These are phyloP conservation scores for Diadegma fenestrale DNA, from an alignment of 2,888 invertebrate species.

Conservation along the genomic window DNA sequence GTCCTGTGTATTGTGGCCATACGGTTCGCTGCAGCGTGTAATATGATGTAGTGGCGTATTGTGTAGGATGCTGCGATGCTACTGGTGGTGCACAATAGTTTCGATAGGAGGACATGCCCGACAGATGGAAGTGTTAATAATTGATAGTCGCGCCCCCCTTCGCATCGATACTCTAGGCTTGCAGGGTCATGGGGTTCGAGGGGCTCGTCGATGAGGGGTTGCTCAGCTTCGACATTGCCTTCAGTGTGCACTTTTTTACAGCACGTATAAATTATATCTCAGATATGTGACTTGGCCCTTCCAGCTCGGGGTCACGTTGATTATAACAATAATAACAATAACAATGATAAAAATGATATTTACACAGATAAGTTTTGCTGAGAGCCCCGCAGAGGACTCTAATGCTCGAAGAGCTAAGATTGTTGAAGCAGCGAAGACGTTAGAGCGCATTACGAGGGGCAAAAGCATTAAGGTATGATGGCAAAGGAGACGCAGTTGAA, in stretches of 20 bases:
- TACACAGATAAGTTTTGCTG: constrained; percentile 31
- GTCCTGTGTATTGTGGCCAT: constrained; percentile 70
- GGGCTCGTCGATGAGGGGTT: constrained; percentile 60
- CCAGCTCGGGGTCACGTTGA: constrained; percentile 1
- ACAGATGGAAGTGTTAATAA: constrained; percentile 85
- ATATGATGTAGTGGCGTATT: constrained; percentile 78
- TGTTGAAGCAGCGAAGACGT: constrained; percentile 53
- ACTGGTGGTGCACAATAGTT: constrained; percentile 57
- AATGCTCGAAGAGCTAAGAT: constrained; percentile 21
- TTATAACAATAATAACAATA: too few relatives aligned
- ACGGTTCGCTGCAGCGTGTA: constrained; percentile 75
- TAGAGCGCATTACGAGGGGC: constrained; percentile 29
- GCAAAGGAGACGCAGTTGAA: constrained; percentile 29
- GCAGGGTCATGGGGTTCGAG: constrained; percentile 57
- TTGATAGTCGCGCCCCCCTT: constrained; percentile 82
- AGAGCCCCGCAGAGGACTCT: constrained; percentile 18
- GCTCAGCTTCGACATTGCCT: constrained; percentile 50
- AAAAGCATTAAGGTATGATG: constrained; percentile 43
- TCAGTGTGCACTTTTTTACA: constrained; percentile 65
- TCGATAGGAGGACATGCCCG: constrained; percentile 76
- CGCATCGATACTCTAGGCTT: constrained; percentile 58
- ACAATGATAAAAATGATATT: constrained; percentile 38
- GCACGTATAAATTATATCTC: constrained; percentile 15
- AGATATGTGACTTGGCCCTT: constrained; percentile 12
- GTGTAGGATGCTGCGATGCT: constrained; percentile 69